Evolutionary conservation across 2,888 invertebrate species (phyloP).

Genomic region (Drosophila lutescens): DNA sequence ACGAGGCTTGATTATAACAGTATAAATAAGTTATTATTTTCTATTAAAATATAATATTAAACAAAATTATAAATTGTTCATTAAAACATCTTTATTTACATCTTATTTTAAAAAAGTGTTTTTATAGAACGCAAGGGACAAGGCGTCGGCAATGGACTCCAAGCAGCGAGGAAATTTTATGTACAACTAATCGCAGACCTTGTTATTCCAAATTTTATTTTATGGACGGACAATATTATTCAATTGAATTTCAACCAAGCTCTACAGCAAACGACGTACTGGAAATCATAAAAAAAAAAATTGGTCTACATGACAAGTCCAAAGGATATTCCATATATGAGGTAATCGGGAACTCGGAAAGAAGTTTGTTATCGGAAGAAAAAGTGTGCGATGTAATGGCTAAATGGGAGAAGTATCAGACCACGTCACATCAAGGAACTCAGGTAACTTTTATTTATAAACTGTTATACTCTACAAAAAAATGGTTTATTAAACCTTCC

Average conservation of each 20-base stretch:
- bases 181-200: slow-evolving; percentile 95
- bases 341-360: slow-evolving; percentile 93
- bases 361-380: slow-evolving; percentile 93
- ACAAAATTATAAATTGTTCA: no score
- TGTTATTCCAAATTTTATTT: slow-evolving; percentile 96
- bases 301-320: slow-evolving; percentile 87
- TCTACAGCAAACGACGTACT: slow-evolving; percentile 96
- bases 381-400: slow-evolving; percentile 97
- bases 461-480: no score
- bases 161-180: slow-evolving; percentile 95
- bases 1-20: no score
- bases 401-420: slow-evolving; percentile 95
- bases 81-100: no score
- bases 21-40: no score
- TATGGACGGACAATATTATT: slow-evolving; percentile 97
- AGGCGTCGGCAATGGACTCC: slow-evolving; percentile 95
- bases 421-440: slow-evolving; percentile 86
- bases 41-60: no score
- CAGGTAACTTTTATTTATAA: no score
- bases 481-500: no score
- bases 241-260: slow-evolving; percentile 97
- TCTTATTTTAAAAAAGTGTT: slow-evolving; percentile 85
- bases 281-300: slow-evolving; percentile 93
- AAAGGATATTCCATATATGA: slow-evolving; percentile 96
- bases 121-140: slow-evolving; percentile 89